phyloP scores from a whole-genome alignment of 2,797 vertebrate genomes.

The Fringilla coelebs region DNA sequence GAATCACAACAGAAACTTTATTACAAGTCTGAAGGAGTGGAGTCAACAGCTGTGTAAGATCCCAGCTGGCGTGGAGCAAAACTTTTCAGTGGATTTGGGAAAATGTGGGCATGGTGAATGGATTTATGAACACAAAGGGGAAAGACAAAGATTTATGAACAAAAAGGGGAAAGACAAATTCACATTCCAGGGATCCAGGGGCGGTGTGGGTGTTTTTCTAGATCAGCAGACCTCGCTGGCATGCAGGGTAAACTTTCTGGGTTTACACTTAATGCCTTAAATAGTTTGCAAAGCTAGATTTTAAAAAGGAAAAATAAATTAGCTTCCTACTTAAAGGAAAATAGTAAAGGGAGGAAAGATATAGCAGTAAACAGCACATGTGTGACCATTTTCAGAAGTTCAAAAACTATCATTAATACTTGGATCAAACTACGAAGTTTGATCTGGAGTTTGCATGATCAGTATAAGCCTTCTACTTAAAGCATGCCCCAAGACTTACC shows the following conservation, averaged over 20 bases:
- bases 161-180: neutral
- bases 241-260: neutral
- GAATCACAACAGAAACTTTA: neutral
- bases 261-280: neutral
- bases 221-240: neutral
- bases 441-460: neutral
- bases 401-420: neutral
- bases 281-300: neutral
- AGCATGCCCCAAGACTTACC: neutral
- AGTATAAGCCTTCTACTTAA: neutral
- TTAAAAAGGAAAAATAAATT: neutral
- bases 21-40: neutral
- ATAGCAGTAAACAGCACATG: neutral
- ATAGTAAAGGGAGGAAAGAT: neutral
- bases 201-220: rapidly evolving
- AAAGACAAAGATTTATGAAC: neutral
- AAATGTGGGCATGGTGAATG: neutral
- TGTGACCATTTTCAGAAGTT: neutral
- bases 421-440: neutral
- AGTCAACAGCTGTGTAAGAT: neutral
- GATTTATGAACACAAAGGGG: neutral
- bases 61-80: neutral
- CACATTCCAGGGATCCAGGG: neutral
- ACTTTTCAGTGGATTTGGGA: neutral
- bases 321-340: neutral